Conservation (phyloP, 2,797 vertebrate genomes). For the Hydrocynus forskahlii region DNA sequence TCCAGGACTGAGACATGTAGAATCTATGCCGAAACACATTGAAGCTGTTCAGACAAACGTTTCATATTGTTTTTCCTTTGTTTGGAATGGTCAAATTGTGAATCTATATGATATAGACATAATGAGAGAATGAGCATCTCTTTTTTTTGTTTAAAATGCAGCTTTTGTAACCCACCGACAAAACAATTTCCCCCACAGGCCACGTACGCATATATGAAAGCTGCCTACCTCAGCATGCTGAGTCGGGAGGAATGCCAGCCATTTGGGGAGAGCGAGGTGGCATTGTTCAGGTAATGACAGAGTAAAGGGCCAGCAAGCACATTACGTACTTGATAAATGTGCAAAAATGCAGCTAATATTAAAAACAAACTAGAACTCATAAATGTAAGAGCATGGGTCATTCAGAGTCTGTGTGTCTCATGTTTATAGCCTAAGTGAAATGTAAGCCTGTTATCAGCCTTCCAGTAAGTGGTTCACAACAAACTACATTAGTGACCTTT, state of each 20-base stretch:
- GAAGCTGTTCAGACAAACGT: too few relatives aligned
- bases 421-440: background rate
- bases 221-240: constrained; percentile 97
- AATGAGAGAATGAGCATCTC: constrained; percentile 26
- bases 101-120: background rate
- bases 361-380: background rate
- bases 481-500: constrained; percentile 6
- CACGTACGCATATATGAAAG: constrained; percentile 98
- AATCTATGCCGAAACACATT: too few relatives aligned
- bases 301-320: background rate
- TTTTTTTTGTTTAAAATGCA: constrained; percentile 50
- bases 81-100: too few relatives aligned
- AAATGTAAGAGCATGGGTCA: background rate
- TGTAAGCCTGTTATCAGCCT: background rate
- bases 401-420: background rate
- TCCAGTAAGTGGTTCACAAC: background rate
- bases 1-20: too few relatives aligned
- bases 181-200: constrained; percentile 75
- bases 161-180: constrained; percentile 8
- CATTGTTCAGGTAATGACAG: constrained; percentile 87
- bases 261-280: constrained; percentile 86
- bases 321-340: background rate
- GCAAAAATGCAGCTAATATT: background rate
- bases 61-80: too few relatives aligned
- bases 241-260: constrained; percentile 88